These are phyloP conservation scores for Gymnorhina tibicen DNA, from an alignment of 2,113 vertebrate species.

Conservation along the genomic window DNA sequence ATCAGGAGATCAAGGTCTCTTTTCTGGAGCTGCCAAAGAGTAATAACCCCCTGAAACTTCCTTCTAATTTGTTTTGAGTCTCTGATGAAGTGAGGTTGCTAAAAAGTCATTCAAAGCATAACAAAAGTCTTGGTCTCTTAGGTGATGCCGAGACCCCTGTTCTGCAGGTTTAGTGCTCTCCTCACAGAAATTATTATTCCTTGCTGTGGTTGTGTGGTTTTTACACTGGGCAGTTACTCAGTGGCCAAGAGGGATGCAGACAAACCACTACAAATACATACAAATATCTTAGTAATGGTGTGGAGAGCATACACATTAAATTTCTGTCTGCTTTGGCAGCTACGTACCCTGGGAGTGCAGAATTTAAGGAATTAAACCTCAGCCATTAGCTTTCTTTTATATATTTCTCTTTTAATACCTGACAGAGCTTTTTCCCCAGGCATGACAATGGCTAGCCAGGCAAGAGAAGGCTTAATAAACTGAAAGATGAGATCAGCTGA, in stretches of 20 bases:
- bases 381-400: neutral
- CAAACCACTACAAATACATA: neutral
- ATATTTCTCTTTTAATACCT: constrained; percentile 5
- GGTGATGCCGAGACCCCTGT: neutral
- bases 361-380: neutral
- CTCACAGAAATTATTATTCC: neutral
- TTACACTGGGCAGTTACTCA: neutral
- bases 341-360: neutral
- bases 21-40: neutral
- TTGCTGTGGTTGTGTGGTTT: neutral
- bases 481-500: neutral
- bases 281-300: neutral
- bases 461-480: constrained; percentile 24
- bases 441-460: neutral
- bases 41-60: neutral
- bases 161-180: neutral
- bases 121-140: neutral
- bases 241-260: neutral
- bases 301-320: neutral
- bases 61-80: neutral
- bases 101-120: neutral
- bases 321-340: neutral
- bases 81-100: neutral
- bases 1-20: constrained; percentile 1
- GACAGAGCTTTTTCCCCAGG: constrained; percentile 19